A percentile compares a stretch with the other conserved stretches of the same genome.
Conservation (phyloP, 2,797 vertebrate genomes). For the Chloroceryle amazona region DNA sequence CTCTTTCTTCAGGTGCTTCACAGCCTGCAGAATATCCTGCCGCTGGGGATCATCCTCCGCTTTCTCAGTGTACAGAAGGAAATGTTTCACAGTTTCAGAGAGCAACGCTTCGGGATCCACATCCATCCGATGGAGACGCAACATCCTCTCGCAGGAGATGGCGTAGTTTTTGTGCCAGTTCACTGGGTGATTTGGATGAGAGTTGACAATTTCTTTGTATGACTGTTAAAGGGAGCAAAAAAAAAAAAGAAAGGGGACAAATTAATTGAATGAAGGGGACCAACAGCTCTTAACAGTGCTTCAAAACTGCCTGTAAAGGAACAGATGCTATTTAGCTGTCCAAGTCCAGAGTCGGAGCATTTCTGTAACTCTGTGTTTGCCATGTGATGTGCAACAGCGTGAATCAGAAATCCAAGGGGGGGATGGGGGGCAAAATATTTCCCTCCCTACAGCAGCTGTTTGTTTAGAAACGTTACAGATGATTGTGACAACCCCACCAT, state of each 20-base stretch:
- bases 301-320: constrained; percentile 10
- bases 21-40: constrained; percentile 85
- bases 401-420: constrained; percentile 60
- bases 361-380: constrained; percentile 41
- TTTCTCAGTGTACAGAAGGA: constrained; percentile 87
- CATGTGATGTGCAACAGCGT: constrained; percentile 27
- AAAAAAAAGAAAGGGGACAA: background rate
- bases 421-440: constrained; percentile 50
- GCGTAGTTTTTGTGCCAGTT: constrained; percentile 99
- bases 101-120: constrained; percentile 85
- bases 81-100: constrained; percentile 88
- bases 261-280: constrained; percentile 1
- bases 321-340: constrained; percentile 35
- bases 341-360: background rate
- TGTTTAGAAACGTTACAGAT: constrained; percentile 49
- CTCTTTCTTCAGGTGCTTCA: constrained; percentile 89
- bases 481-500: constrained; percentile 23
- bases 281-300: constrained; percentile 23
- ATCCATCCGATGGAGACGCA: constrained; percentile 79
- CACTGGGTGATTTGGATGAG: constrained; percentile 87
- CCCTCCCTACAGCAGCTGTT: constrained; percentile 62
- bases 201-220: constrained; percentile 91
- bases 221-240: constrained; percentile 80
- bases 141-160: constrained; percentile 92
- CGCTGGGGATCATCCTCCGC: constrained; percentile 88